Base-by-base conservation (phyloP, 2,888 invertebrate species). In the Eubasilissa splendida region DNA sequence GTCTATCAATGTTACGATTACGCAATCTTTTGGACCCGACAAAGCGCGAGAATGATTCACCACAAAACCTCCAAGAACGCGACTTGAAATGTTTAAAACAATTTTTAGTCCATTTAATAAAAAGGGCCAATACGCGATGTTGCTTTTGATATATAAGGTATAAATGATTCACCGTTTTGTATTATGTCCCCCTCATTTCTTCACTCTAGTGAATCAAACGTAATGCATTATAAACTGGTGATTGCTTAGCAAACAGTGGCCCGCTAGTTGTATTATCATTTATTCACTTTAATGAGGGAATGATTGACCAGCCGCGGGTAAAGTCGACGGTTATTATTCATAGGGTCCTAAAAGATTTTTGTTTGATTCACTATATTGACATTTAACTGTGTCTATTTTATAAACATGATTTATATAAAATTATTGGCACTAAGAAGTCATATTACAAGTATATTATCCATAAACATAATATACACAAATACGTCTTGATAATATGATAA, bases 271-370 rank as follows among this genome's bases (percentile, higher is more conserved):
- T 58, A 58, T 74, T 58, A 78, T 78, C 53, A 78, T 70, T 78
- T 78, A 78, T 78, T 78, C 78, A 78, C 50, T 78, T 78, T 71
- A 71, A 78, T 78, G 73, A 33, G 78, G 33, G 60, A 71, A 71
- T 78, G 78, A 78, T 78, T 78, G 42, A 70, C 77, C 77, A 22
- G 33, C 42, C 50, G n/a, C 58, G 50, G 59, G 59, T 58, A 12
- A 7, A 58, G 74, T 7, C 59, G 59, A 8, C 14, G 33, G 4
- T 74, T 42, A 59, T 42, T 42, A 42, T 42, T 42, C 42, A 74
- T 42, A 9, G 14, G 58, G 50, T n/a, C 42, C 33, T 68, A n/a
- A 42, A 78, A 59, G 78, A 78, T 78, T 78, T 73, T 63, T 71
- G 78, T 56, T 33, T 78, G 78, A 78, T 78, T 78, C 71, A 73